Conservation (phyloP, 2,113 vertebrate species). For the Pipa parva region DNA sequence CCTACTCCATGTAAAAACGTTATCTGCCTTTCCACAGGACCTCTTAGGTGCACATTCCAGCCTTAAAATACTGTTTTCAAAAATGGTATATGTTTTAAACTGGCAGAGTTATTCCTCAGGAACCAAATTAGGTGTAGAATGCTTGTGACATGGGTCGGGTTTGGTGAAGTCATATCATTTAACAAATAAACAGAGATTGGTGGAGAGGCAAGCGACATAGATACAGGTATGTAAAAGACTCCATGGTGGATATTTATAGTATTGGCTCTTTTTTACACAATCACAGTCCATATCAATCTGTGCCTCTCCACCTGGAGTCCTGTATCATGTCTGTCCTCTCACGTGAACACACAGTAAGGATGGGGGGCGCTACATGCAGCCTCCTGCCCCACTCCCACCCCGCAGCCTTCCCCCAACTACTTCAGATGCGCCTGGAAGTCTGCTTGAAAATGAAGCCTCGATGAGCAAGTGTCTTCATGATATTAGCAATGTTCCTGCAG, state of each 20-base stretch:
- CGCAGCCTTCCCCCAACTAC: neutral
- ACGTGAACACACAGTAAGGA: slow-evolving; percentile 20
- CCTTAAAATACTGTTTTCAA: neutral
- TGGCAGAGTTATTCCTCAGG: neutral
- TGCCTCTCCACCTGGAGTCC: slow-evolving; percentile 20
- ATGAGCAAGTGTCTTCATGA: slow-evolving; percentile 78
- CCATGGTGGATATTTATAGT: slow-evolving; percentile 42
- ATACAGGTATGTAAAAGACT: slow-evolving; percentile 51
- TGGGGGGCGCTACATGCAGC: slow-evolving; percentile 38
- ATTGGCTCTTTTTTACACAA: slow-evolving; percentile 7
- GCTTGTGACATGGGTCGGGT: neutral
- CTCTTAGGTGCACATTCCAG: neutral
- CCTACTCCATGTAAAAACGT: neutral
- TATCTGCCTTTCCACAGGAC: neutral
- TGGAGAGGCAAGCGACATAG: slow-evolving; percentile 43
- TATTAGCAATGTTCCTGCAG: slow-evolving; percentile 80
- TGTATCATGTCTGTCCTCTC: slow-evolving; percentile 23
- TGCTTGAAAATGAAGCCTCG: slow-evolving; percentile 81
- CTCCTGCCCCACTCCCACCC: slow-evolving; percentile 29
- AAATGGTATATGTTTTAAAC: neutral
- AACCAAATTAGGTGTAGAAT: neutral
- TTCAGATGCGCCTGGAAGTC: slow-evolving; percentile 76
- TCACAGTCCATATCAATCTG: slow-evolving; percentile 15
- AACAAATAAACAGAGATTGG: slow-evolving; percentile 48
- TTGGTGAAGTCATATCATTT: neutral